Conservation (phyloP, 2,888 invertebrate species). For the Brenthis hecate region DNA sequence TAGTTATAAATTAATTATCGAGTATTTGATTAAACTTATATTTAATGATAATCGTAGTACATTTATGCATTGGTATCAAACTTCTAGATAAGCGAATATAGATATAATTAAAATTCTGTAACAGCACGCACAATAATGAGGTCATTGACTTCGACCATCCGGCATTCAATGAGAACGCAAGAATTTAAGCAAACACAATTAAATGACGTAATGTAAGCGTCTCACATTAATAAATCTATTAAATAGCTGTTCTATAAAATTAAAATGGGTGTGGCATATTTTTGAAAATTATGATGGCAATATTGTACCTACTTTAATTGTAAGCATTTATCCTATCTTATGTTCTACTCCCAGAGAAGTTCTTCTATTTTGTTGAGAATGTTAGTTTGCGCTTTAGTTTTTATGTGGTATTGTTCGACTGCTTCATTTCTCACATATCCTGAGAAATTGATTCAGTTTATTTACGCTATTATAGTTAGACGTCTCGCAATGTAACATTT, state of each 20-base stretch:
- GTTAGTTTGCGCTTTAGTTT: slow-evolving; percentile 17
- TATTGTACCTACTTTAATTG: neutral
- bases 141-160: slow-evolving; percentile 51
- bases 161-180: slow-evolving; percentile 47
- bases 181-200: slow-evolving; percentile 48
- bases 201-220: slow-evolving; percentile 41
- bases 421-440: slow-evolving; percentile 34
- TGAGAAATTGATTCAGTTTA: slow-evolving; percentile 35
- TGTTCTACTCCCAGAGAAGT: neutral
- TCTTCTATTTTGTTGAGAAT: neutral
- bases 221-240: slow-evolving; percentile 33
- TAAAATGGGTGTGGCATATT: slow-evolving; percentile 7
- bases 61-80: slow-evolving; percentile 33
- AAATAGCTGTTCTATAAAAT: slow-evolving; percentile 23
- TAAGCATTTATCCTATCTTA: neutral
- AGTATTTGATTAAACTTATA: slow-evolving; percentile 13
- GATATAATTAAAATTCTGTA: slow-evolving; percentile 52
- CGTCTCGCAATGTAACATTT: slow-evolving; percentile 38
- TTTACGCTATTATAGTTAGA: slow-evolving; percentile 34
- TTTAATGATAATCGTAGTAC: slow-evolving; percentile 28
- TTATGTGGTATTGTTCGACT: slow-evolving; percentile 21
- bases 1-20: slow-evolving; percentile 3
- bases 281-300: neutral
- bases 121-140: slow-evolving; percentile 53
- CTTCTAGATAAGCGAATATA: slow-evolving; percentile 43